A percentile compares a stretch with the other conserved stretches of the same genome.
Conservation (phyloP, 2,888 invertebrate genomes). For the Drosophila kanekoi region DNA sequence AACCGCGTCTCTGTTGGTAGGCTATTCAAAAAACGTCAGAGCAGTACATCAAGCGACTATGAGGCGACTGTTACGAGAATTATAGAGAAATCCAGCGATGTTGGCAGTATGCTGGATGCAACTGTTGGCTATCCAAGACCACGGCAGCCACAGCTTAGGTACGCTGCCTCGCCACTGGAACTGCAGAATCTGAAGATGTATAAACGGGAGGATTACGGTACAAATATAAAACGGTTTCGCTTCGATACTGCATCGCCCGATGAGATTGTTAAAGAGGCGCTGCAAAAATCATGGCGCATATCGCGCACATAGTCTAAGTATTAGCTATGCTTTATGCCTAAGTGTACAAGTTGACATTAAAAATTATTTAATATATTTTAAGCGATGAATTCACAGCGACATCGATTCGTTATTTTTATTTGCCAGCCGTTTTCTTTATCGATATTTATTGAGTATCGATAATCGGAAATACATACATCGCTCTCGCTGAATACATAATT, state of each 20-base stretch:
- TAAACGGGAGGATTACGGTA: constrained; percentile 54
- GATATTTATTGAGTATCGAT: constrained; percentile 49
- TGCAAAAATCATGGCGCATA: constrained; percentile 71
- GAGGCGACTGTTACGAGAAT: neutral
- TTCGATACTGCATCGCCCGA: constrained; percentile 83
- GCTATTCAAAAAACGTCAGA: constrained; percentile 5
- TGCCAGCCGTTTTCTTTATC: neutral
- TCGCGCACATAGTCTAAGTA: constrained; percentile 55
- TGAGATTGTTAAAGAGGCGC: constrained; percentile 74
- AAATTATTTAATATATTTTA: constrained; percentile 12
- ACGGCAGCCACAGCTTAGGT: constrained; percentile 44
- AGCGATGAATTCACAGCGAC: constrained; percentile 3
- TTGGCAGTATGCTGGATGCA: constrained; percentile 56
- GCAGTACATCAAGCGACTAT: neutral
- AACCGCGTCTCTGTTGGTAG: constrained; percentile 1
- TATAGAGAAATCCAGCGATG: constrained; percentile 32
- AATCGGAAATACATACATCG: constrained; percentile 45
- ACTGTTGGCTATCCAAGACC: constrained; percentile 51
- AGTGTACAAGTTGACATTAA: constrained; percentile 13
- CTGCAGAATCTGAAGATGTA: constrained; percentile 51
- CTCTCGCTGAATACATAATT: constrained; percentile 59
- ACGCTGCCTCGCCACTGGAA: constrained; percentile 39
- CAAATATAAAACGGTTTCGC: constrained; percentile 70
- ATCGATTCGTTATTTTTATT: neutral
- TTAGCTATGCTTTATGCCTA: constrained; percentile 14